Conservation (phyloP, 2,888 invertebrate species). For the Cephus rjabovi region DNA sequence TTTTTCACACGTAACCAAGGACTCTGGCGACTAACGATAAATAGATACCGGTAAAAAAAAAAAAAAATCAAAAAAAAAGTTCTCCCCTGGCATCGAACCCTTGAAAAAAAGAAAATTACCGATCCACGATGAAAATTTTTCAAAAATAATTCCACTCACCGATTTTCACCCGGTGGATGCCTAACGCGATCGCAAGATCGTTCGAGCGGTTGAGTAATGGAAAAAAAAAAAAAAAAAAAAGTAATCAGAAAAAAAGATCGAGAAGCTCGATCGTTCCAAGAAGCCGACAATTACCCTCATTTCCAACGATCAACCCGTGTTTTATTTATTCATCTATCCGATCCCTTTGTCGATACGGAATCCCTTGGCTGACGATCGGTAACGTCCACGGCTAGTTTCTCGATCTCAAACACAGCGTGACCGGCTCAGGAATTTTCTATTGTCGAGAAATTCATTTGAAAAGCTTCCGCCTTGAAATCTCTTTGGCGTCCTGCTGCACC, state of each 20-base stretch:
- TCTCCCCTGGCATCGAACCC: no score
- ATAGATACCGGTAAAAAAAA: no score
- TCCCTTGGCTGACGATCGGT: slow-evolving; percentile 16
- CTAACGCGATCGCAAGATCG: not conserved
- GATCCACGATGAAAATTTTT: no score
- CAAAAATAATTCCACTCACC: not conserved
- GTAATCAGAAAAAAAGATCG: not conserved
- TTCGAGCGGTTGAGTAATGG: no score
- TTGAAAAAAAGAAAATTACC: no score
- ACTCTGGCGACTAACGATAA: no score
- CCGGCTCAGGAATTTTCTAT: slow-evolving; percentile 32
- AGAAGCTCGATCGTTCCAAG: slow-evolving; percentile 6
- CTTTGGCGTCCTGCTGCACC: not conserved
- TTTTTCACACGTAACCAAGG: slow-evolving; percentile 24
- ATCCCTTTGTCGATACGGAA: slow-evolving; percentile 25
- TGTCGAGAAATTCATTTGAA: slow-evolving; percentile 30
- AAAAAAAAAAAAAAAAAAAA: not conserved
- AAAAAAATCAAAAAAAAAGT: no score
- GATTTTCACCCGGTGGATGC: not conserved
- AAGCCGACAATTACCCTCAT: slow-evolving; percentile 9
- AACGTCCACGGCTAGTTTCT: slow-evolving; percentile 27
- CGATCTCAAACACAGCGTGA: slow-evolving; percentile 27
- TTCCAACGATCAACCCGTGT: slow-evolving; percentile 14
- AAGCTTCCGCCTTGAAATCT: slow-evolving; percentile 1
- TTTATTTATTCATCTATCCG: slow-evolving; percentile 26